Percentiles rank a stretch among this genome's conserved stretches.
These are phyloP conservation scores for Morpho deidamia DNA, from an alignment of 2,888 invertebrate species.

Conservation along the genomic window DNA sequence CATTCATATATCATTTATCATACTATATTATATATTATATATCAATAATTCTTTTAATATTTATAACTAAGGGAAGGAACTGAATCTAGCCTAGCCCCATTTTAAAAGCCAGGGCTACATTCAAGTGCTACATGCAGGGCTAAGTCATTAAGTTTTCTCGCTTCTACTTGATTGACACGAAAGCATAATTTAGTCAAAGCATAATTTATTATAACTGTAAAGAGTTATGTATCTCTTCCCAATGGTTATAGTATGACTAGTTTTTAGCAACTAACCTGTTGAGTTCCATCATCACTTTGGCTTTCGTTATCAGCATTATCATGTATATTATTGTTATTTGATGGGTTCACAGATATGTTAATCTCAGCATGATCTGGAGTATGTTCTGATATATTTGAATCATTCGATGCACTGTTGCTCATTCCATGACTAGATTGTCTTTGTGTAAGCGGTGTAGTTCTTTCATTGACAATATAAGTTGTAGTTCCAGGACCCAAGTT, in stretches of 20 bases:
- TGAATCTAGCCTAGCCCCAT: too few species aligned
- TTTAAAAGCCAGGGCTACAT: too few species aligned
- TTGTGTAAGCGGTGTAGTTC: conserved; percentile 40
- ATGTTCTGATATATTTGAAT: conserved; percentile 52
- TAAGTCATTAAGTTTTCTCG: too few species aligned
- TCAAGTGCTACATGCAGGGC: too few species aligned
- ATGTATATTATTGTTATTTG: conserved; percentile 68
- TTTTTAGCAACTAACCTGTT: conserved; percentile 45
- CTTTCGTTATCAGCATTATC: conserved; percentile 68
- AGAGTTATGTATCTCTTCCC: too few species aligned
- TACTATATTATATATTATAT: too few species aligned
- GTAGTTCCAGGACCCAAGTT: conserved; percentile 48
- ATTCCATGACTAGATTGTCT: conserved; percentile 42
- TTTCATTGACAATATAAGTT: conserved; percentile 57
- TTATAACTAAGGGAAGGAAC: too few species aligned
- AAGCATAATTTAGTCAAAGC: too few species aligned
- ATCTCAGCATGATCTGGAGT: conserved; percentile 51
- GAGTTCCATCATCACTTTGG: conserved; percentile 66
- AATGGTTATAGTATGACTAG: neutral
- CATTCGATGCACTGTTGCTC: conserved; percentile 50
- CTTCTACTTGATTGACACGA: too few species aligned
- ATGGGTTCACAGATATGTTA: conserved; percentile 63
- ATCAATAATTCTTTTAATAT: too few species aligned
- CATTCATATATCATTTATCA: too few species aligned
- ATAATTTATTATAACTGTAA: too few species aligned